Percentiles rank a stretch among this genome's conserved stretches.
These are phyloP conservation scores for Nemapogon koenigi DNA, from an alignment of 2,888 invertebrate species.

Conservation along the genomic window DNA sequence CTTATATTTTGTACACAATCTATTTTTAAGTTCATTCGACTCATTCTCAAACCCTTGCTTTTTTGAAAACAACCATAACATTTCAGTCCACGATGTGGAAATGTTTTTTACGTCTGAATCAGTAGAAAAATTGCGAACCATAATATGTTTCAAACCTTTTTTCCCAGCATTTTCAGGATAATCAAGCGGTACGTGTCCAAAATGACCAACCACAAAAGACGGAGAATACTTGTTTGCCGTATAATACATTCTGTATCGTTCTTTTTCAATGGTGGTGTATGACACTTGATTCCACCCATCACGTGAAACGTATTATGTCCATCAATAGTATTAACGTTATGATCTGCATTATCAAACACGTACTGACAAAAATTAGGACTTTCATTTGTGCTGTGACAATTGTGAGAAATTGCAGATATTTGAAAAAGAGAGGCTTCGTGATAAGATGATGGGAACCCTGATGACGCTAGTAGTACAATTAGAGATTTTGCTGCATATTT, in stretches of 20 bases:
- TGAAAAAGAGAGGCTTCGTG: conserved; percentile 20
- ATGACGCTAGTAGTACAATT: conserved; percentile 18
- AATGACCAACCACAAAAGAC: conserved; percentile 18
- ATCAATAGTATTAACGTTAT: conserved; percentile 22
- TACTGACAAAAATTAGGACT: too few species aligned
- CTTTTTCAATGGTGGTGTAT: conserved; percentile 18
- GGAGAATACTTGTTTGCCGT: conserved; percentile 20
- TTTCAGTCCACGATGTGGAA: conserved; percentile 20
- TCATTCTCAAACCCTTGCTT: conserved; percentile 18
- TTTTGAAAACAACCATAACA: conserved; percentile 22
- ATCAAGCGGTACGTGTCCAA: conserved; percentile 19
- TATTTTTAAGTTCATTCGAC: conserved; percentile 20
- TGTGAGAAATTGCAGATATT: conserved; percentile 19
- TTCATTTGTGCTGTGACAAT: too few species aligned
- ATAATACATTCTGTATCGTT: conserved; percentile 13
- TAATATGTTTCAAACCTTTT: conserved; percentile 18
- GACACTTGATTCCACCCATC: conserved; percentile 23
- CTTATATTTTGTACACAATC: conserved; percentile 16
- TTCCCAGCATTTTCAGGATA: conserved; percentile 20
- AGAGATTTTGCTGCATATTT: conserved; percentile 20
- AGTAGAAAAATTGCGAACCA: conserved; percentile 20
- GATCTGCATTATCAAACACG: conserved; percentile 26
- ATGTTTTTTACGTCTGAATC: conserved; percentile 18
- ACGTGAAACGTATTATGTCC: conserved; percentile 22
- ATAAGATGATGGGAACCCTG: conserved; percentile 20